Evolutionary conservation across 2,888 invertebrate genomes (phyloP).

Genomic region (Leptopilina myrica): DNA sequence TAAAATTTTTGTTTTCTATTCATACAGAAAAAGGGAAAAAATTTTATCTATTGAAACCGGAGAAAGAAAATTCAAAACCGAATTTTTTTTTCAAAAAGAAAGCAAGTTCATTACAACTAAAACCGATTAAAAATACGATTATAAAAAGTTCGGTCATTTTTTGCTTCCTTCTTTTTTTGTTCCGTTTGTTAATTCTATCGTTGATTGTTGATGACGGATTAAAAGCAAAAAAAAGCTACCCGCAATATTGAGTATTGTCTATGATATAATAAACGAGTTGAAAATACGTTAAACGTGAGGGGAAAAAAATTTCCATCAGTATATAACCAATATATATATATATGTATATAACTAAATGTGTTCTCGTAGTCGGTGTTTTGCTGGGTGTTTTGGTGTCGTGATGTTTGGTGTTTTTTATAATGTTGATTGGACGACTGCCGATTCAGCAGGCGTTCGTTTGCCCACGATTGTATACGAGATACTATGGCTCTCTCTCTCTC

Average conservation of each 20-base stretch:
- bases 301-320: constrained; percentile 51
- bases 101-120: constrained; percentile 48
- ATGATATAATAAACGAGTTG: background rate
- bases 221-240: background rate
- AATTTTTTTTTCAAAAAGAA: no score
- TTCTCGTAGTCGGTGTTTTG: constrained; percentile 63
- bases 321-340: constrained; percentile 28
- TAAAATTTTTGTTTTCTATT: no score
- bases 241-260: constrained; percentile 19
- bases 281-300: constrained; percentile 42
- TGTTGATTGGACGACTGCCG: constrained; percentile 75
- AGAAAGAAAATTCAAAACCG: no score
- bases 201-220: background rate
- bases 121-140: background rate
- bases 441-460: constrained; percentile 73
- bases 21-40: no score
- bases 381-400: constrained; percentile 66
- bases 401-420: constrained; percentile 71
- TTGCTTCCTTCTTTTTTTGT: background rate
- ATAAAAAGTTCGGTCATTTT: background rate
- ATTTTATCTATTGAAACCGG: no score
- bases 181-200: background rate
- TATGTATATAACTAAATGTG: constrained; percentile 50
- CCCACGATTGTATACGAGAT: constrained; percentile 64
- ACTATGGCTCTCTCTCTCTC: constrained; percentile 45